phyloP scores from a whole-genome alignment of 1,140 invertebrate genomes.

The Philotrypesis tridentata region DNA sequence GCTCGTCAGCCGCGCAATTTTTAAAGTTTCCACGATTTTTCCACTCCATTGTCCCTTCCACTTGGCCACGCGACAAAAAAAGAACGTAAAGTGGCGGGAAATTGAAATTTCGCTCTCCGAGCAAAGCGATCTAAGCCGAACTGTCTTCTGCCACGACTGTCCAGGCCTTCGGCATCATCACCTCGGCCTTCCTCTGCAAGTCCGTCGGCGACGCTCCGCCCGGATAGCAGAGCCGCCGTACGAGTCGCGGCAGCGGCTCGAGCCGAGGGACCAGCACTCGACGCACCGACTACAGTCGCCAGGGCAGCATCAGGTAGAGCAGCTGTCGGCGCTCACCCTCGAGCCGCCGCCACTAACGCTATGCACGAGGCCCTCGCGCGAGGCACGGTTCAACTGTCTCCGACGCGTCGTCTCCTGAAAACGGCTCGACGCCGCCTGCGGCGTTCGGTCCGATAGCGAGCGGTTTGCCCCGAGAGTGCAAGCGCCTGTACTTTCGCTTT shows the following conservation, averaged over 20 bases:
- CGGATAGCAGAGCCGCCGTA: conserved; percentile 30
- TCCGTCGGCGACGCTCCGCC: not conserved
- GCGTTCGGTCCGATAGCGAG: no score
- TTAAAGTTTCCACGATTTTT: no score
- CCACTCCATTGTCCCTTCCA: no score
- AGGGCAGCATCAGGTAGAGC: conserved; percentile 28
- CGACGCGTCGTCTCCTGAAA: not conserved
- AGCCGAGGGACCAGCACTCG: not conserved
- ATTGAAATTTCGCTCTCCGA: no score
- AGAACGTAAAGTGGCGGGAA: no score
- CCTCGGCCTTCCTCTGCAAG: conserved; percentile 63
- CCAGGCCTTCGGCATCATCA: conserved; percentile 65
- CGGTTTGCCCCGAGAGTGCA: not conserved
- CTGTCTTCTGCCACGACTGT: no score
- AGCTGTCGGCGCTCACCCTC: not conserved
- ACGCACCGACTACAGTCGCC: not conserved
- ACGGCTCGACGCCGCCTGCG: not conserved
- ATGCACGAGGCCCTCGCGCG: not conserved
- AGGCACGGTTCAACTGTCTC: not conserved
- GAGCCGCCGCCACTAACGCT: not conserved
- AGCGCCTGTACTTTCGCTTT: not conserved
- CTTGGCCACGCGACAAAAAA: no score
- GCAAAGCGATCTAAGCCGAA: no score
- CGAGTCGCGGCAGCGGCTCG: conserved; percentile 32
- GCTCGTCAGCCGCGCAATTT: no score